These are phyloP conservation scores for Clavelina lepadiformis DNA, from an alignment of 23 tunicate genomes.

Conservation along the genomic window DNA sequence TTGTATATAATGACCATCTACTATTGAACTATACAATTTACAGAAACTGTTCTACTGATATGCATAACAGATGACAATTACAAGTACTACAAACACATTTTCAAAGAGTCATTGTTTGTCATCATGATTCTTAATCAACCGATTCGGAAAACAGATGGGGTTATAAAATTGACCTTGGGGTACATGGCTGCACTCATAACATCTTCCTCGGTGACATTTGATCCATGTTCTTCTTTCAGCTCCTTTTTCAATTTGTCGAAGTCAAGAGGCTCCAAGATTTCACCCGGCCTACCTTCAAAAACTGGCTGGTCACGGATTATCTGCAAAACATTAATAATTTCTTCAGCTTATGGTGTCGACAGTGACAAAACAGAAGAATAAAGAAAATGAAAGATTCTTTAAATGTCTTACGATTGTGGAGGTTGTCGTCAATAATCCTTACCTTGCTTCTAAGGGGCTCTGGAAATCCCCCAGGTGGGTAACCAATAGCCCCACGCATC, in stretches of 20 bases:
- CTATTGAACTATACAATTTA: too few species aligned
- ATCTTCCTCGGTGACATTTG: slow-evolving; percentile 79
- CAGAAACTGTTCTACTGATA: too few species aligned
- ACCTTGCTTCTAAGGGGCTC: slow-evolving; percentile 79
- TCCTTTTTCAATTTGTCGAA: slow-evolving; percentile 55
- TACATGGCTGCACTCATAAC: slow-evolving; percentile 97
- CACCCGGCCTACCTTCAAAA: slow-evolving; percentile 92
- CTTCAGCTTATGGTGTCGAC: neutral
- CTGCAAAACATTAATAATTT: slow-evolving; percentile 13
- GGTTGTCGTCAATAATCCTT: neutral
- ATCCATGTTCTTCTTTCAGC: slow-evolving; percentile 62
- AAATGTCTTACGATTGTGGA: too few species aligned
- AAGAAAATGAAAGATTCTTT: neutral
- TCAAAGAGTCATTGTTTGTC: too few species aligned
- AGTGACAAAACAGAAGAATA: neutral
- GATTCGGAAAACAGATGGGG: too few species aligned
- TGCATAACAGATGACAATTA: too few species aligned
- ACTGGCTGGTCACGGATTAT: slow-evolving; percentile 56
- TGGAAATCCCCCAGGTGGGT: slow-evolving; percentile 99
- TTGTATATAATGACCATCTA: too few species aligned
- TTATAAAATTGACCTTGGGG: slow-evolving; percentile 38
- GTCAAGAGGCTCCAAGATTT: slow-evolving; percentile 68
- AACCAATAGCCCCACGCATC: slow-evolving; percentile 96
- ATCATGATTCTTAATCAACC: too few species aligned
- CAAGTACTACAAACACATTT: too few species aligned